phyloP scores from a whole-genome alignment of 2,113 vertebrate genomes.

The Tricholaema leucomelas region DNA sequence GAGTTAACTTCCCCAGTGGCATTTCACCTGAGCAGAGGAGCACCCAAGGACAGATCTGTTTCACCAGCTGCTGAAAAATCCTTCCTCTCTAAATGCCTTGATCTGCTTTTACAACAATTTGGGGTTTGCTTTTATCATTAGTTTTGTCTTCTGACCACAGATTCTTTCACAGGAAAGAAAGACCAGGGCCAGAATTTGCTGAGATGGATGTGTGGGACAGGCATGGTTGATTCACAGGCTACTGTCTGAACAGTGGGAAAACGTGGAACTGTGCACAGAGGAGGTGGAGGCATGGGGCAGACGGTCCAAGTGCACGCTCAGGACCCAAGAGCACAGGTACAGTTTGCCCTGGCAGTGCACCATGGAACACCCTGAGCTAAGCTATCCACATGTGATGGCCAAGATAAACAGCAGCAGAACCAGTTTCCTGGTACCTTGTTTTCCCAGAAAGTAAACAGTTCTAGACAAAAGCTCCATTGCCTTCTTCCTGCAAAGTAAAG shows the following conservation, averaged over 20 bases:
- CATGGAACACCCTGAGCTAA: background rate
- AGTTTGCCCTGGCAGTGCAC: background rate
- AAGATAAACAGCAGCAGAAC: background rate
- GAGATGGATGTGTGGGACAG: background rate
- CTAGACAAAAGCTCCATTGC: background rate
- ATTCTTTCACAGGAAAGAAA: background rate
- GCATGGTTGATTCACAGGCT: background rate
- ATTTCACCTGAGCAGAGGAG: background rate
- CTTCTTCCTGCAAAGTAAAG: background rate
- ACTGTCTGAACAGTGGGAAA: background rate
- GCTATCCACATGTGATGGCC: background rate
- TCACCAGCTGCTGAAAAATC: background rate
- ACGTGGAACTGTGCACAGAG: background rate
- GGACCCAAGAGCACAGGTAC: background rate
- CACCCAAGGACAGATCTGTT: background rate
- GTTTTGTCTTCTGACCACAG: background rate
- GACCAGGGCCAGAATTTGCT: background rate
- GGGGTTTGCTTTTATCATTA: background rate
- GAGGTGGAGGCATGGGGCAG: background rate
- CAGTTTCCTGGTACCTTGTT: background rate
- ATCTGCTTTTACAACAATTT: background rate
- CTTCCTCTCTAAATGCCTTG: background rate
- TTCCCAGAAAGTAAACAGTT: background rate
- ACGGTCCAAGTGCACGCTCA: fast-evolving
- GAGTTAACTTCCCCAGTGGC: background rate